Percentiles rank a stretch among this genome's conserved stretches.
Conservation (phyloP, 2,113 vertebrate species). For the Todiramphus saurophagus region DNA sequence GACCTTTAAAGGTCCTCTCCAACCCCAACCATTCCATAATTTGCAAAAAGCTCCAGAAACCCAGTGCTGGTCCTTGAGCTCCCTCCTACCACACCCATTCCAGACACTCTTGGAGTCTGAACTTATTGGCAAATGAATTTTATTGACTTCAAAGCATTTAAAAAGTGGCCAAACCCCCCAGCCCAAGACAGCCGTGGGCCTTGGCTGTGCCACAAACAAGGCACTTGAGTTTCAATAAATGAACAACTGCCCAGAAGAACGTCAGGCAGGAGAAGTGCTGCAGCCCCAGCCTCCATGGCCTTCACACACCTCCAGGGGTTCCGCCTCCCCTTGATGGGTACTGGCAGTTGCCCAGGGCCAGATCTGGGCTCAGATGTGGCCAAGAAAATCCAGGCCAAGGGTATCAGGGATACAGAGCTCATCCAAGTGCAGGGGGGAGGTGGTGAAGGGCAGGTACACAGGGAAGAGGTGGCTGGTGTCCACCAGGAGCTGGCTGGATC, state of each 20-base stretch:
- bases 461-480: conserved; percentile 75
- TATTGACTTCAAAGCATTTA: not conserved
- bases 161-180: not conserved
- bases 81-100: not conserved
- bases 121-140: not conserved
- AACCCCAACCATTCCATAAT: not conserved
- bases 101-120: not conserved
- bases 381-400: conserved; percentile 73
- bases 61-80: too few relatives aligned
- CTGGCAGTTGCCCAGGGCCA: too few relatives aligned
- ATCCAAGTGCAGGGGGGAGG: conserved; percentile 31
- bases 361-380: not conserved
- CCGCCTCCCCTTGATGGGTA: fast-evolving
- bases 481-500: conserved; percentile 71
- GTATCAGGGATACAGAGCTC: conserved; percentile 73
- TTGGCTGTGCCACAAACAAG: not conserved
- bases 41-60: too few relatives aligned
- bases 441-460: conserved; percentile 71
- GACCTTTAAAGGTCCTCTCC: not conserved
- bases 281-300: fast-evolving
- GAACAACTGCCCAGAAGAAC: not conserved
- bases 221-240: not conserved
- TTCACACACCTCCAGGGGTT: not conserved
- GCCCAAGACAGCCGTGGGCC: fast-evolving
- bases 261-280: not conserved